Evolutionary conservation across 2,888 invertebrate genomes (phyloP).

Genomic region (Rambutsinella grinnellia): DNA sequence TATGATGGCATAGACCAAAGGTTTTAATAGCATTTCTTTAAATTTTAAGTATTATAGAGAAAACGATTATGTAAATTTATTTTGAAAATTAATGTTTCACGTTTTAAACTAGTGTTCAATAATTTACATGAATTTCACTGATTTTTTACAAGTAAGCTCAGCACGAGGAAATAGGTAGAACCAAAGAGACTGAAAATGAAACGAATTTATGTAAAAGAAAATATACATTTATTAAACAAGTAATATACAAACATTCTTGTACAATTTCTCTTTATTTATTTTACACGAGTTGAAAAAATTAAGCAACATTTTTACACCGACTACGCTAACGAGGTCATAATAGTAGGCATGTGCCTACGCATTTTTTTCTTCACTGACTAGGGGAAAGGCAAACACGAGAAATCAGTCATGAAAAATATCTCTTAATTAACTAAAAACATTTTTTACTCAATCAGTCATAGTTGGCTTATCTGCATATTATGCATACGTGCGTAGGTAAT

Average conservation of each 20-base stretch:
- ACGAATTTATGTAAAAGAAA: not conserved
- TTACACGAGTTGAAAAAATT: not conserved
- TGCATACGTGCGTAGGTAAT: not conserved
- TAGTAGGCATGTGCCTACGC: not conserved
- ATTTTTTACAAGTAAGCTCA: not conserved
- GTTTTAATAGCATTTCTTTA: conserved; percentile 27
- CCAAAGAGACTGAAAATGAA: not conserved
- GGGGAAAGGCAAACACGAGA: not conserved
- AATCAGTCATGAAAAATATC: not conserved
- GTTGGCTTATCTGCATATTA: not conserved
- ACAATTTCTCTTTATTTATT: not conserved
- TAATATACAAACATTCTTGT: not conserved
- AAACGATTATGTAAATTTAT: not conserved
- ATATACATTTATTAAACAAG: too few species aligned
- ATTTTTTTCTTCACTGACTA: too few species aligned
- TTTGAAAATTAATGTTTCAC: not conserved
- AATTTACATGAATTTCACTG: not conserved
- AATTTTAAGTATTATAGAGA: not conserved
- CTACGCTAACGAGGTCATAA: not conserved
- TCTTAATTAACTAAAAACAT: too few species aligned
- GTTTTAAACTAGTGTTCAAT: not conserved
- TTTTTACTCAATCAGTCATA: not conserved
- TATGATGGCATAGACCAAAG: conserved; percentile 22
- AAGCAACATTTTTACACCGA: not conserved
- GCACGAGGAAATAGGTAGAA: not conserved